Conservation (phyloP, 2,888 invertebrate species). For the Ichneumoninae sp. region DNA sequence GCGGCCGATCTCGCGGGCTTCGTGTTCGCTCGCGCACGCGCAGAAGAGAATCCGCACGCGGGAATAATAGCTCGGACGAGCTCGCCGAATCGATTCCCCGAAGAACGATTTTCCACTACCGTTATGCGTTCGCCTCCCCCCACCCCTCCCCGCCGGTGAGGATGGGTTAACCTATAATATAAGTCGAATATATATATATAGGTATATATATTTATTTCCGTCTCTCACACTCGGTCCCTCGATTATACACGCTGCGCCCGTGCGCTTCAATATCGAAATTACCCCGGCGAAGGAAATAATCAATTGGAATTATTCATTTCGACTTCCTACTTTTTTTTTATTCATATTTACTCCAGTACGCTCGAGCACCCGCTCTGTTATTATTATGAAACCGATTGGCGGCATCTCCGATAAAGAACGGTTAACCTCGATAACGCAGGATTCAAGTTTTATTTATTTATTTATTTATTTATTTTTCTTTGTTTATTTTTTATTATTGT, state of each 20-base stretch:
- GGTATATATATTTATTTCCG: background rate
- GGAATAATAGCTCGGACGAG: conserved; percentile 31
- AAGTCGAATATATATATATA: background rate
- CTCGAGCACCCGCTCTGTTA: background rate
- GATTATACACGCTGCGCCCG: conserved; percentile 21
- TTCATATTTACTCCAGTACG: background rate
- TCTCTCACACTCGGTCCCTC: background rate
- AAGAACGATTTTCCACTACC: conserved; percentile 61
- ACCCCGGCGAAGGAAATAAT: conserved; percentile 44
- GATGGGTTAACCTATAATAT: conserved; percentile 32
- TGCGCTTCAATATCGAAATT: conserved; percentile 48
- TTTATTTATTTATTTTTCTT: too few relatives aligned
- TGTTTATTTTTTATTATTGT: too few relatives aligned
- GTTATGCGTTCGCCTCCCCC: conserved; percentile 38
- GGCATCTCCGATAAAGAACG: background rate
- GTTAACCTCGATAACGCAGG: too few relatives aligned
- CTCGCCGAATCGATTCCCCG: conserved; percentile 58
- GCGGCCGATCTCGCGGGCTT: conserved; percentile 32
- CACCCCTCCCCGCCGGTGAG: background rate
- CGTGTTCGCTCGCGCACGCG: conserved; percentile 11
- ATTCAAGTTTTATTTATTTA: too few relatives aligned
- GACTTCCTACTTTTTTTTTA: conserved; percentile 39
- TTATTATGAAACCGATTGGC: too few relatives aligned
- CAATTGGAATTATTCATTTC: conserved; percentile 61
- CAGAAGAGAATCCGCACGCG: conserved; percentile 34